These are phyloP conservation scores for Phenganax subtilis DNA, from an alignment of 92 coral and sea anemone genomes.

Conservation along the genomic window DNA sequence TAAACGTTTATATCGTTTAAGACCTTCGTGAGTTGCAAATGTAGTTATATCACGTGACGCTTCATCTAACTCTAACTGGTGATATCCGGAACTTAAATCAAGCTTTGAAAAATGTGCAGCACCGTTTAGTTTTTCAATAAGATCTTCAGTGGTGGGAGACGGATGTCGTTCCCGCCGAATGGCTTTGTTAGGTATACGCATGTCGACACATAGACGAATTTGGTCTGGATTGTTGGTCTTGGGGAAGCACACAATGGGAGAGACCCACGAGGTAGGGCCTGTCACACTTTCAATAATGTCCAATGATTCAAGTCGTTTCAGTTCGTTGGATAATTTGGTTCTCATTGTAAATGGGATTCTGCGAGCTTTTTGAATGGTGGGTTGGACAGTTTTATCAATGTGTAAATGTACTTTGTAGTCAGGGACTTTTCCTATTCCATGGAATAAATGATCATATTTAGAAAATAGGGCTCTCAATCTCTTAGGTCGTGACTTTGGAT, in stretches of 20 bases:
- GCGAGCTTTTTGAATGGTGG: background rate
- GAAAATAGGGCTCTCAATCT: background rate
- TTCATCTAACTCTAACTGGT: no score
- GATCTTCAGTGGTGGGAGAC: slow-evolving; percentile 3
- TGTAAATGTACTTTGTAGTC: background rate
- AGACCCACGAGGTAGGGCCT: background rate
- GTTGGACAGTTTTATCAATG: background rate
- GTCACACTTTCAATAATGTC: background rate
- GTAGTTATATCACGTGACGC: slow-evolving; percentile 3
- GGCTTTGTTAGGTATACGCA: no score
- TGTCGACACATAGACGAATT: no score
- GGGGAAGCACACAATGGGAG: no score
- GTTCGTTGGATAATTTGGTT: background rate
- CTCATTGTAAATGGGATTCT: background rate
- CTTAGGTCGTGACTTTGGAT: background rate
- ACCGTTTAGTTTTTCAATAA: background rate
- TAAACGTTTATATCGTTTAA: background rate
- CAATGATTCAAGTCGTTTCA: background rate
- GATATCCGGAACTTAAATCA: no score
- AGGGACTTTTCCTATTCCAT: background rate
- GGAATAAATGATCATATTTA: background rate
- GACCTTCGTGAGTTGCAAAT: background rate
- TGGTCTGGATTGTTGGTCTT: no score
- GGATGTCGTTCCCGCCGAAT: background rate
- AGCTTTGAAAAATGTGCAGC: no score